phyloP scores from a whole-genome alignment of 2,888 invertebrate genomes.

The Leptogaster cylindrica region DNA sequence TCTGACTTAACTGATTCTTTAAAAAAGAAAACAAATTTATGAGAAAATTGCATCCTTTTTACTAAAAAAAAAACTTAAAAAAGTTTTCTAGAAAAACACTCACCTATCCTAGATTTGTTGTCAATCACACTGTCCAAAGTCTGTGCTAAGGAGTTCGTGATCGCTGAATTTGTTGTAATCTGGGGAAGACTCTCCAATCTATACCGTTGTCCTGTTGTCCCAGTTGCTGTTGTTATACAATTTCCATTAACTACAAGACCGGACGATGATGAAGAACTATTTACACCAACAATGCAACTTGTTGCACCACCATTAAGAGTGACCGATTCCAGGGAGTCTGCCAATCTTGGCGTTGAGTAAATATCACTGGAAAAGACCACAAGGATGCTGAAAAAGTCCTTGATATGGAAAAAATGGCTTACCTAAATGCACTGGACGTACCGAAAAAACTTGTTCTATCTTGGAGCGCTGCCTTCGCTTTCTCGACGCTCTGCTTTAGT shows the following conservation, averaged over 20 bases:
- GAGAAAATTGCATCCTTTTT: not conserved
- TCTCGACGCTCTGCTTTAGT: conserved; percentile 87
- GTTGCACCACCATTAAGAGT: conserved; percentile 54
- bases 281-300: conserved; percentile 57
- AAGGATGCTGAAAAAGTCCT: not conserved
- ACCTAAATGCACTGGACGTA: conserved; percentile 76
- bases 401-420: conserved; percentile 49
- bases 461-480: conserved; percentile 85
- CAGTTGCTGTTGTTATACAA: conserved; percentile 55
- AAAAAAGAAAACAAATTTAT: no score
- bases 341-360: conserved; percentile 60
- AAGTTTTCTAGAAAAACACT: not conserved
- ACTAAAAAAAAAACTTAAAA: no score
- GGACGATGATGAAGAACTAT: conserved; percentile 49
- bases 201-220: conserved; percentile 58
- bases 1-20: no score
- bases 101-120: conserved; percentile 47
- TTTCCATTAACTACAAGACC: conserved; percentile 56
- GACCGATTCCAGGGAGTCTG: conserved; percentile 56
- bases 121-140: conserved; percentile 48
- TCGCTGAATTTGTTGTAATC: conserved; percentile 57
- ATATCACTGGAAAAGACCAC: conserved; percentile 55
- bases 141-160: conserved; percentile 49
- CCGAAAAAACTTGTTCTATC: conserved; percentile 75
- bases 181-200: conserved; percentile 58